These are phyloP conservation scores for Zaprionus taronus DNA, from an alignment of 1,140 invertebrate genomes.

Conservation along the genomic window DNA sequence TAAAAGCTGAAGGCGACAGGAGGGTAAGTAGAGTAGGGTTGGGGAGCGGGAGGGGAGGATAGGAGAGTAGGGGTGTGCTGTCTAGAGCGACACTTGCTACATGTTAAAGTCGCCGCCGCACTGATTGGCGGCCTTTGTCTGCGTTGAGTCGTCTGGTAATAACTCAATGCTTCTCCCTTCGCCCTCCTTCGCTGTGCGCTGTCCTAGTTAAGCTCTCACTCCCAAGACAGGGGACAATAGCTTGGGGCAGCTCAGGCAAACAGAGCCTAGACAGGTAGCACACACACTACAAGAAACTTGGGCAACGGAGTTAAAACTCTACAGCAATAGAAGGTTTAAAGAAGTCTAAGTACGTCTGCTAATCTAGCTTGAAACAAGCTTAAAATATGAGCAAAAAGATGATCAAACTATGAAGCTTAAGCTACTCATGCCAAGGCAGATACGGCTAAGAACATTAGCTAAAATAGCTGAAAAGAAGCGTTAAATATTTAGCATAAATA, in stretches of 20 bases:
- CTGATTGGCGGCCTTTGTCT: slow-evolving; percentile 24
- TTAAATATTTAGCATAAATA: too few relatives aligned
- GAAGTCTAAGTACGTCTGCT: background rate
- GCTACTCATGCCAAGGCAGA: too few relatives aligned
- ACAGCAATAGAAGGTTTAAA: background rate
- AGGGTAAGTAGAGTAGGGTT: background rate
- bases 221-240: slow-evolving; percentile 2
- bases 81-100: slow-evolving; percentile 57
- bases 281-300: background rate
- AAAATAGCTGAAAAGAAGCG: too few relatives aligned
- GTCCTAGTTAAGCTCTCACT: background rate
- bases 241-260: background rate
- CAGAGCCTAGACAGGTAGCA: background rate
- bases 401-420: background rate
- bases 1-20: background rate
- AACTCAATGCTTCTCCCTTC: slow-evolving; percentile 56
- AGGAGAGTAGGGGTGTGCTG: background rate
- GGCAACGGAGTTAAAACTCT: background rate
- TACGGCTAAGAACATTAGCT: too few relatives aligned
- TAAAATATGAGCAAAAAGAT: background rate
- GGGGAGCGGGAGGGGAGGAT: background rate
- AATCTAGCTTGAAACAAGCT: slow-evolving; percentile 1
- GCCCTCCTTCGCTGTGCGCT: background rate
- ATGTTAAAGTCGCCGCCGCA: slow-evolving; percentile 1
- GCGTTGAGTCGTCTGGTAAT: slow-evolving; percentile 57